Percentiles rank a stretch among this genome's conserved stretches.
Conservation (phyloP, 92 coral and sea anemone species). For the Epizoanthus ramosus region DNA sequence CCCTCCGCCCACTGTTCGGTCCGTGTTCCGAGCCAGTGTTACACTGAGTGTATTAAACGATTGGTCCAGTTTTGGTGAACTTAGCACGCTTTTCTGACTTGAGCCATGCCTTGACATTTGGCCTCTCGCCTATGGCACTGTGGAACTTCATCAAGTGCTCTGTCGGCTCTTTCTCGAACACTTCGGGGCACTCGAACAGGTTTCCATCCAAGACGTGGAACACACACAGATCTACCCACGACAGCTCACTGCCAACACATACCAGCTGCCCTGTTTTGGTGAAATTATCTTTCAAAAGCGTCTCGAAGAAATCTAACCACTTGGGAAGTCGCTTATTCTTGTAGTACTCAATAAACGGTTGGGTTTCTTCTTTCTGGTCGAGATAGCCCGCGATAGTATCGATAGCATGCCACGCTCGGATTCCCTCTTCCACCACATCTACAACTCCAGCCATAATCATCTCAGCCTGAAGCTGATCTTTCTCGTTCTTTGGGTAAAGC, state of each 20-base stretch:
- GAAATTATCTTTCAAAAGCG: constrained; percentile 66
- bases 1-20: too few species aligned
- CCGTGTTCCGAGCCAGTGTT: too few species aligned
- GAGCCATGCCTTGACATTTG: constrained; percentile 63
- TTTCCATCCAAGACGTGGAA: constrained; percentile 70
- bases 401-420: constrained; percentile 73
- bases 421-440: constrained; percentile 70
- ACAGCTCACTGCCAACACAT: constrained; percentile 55
- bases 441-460: constrained; percentile 71
- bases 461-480: constrained; percentile 71
- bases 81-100: constrained; percentile 60
- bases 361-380: constrained; percentile 69
- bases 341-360: constrained; percentile 76
- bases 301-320: constrained; percentile 72
- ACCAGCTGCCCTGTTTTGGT: constrained; percentile 65
- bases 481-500: constrained; percentile 67
- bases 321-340: constrained; percentile 72
- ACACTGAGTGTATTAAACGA: not conserved
- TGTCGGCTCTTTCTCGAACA: constrained; percentile 64
- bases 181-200: constrained; percentile 64
- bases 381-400: constrained; percentile 59
- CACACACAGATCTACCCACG: constrained; percentile 65
- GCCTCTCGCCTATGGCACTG: constrained; percentile 61
- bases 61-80: constrained; percentile 56
- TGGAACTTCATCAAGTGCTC: constrained; percentile 64